Base-by-base conservation (phyloP, 2,113 vertebrate species). In the Syrmaticus mikado region DNA sequence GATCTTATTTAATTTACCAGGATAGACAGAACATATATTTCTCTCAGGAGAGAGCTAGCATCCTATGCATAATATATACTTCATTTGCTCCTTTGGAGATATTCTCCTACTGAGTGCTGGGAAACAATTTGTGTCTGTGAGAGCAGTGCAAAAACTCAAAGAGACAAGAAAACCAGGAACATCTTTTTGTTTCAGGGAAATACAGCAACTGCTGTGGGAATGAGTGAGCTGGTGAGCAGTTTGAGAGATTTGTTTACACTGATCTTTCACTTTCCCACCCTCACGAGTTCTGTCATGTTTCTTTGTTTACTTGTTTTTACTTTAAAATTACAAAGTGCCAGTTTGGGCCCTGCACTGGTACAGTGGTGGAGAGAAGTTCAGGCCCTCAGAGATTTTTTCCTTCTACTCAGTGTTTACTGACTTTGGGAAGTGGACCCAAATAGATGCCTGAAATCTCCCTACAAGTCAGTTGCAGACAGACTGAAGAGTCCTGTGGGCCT, bases 401-500 rank as follows among this genome's bases (percentile, higher is more conserved):
- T 13, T 79, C 53, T 40, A n/a, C 20, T 28, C 53, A 36, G 13
- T 0, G 0, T 57, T 57, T 32, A 64, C 46, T 64, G 27, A 52
- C 25, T 52, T 38, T 71, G 36, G 18, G 43, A 34, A 67, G n/a
- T 16, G 10, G 68, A 18, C 48, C 36, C 34, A 5, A 72, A 2
- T 2, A 57, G 30, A 17, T 66, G 78, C 53, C 30, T 79, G 58
- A 82, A 89, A 68, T 45, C 28, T 68, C 0, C 0, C 19, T 38
- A 20, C 1, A 1, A 45, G 14, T 66, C 79, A 4, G 4, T n/a
- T 91, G 55, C 72, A 58, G 45, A 55, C 36, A 14, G 14, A 12
- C 67, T 91, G 79, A 27, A 41, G 64, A 85, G n/a, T 96, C 90
- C 90, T 85, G 76, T 66, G 90, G 82, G 92, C 8, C 64, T 87